Evolutionary conservation across 2,888 invertebrate species (phyloP), one percentile per base, ranked within the genome.

Genomic region (Drosophila eohydei): DNA sequence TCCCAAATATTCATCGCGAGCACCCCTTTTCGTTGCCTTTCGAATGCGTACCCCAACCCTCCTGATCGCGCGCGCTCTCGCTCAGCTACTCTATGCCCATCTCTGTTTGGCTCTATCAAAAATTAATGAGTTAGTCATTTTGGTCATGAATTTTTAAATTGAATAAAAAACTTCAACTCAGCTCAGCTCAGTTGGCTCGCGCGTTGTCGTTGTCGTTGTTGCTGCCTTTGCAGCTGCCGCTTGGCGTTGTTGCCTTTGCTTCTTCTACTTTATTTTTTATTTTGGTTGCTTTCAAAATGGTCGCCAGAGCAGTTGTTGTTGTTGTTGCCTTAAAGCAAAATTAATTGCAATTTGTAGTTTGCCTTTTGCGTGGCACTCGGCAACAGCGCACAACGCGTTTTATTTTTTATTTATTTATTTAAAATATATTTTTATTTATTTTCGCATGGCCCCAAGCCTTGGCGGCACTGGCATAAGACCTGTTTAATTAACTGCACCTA

Each of bases 71-170:
- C 30, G 30, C 30, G 2, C 38, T 21, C 50, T 51, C 50, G 16
- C 51, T 51, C 34, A 16, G 7, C 16, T n/a, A 38, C 52, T 36
- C 71, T 57, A 50, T 56, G 41, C n/a, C 65, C 38, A 48, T 67
- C 63, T 67, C 64, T 21, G 34, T 50, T 69, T 78, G 59, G 78
- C 76, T 70, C 76, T 84, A 88, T 89, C 87, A 84, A 89, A 84
- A 84, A 84, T 84, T 84, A 84, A 84, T 84, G 89, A 84, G 84
- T 84, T 88, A 84, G 84, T 84, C 84, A 89, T 84, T 84, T 84
- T 87, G 84, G 66, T 84, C 89, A 84, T 84, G 89, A 84, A 84
- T 88, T 84, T 84, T 81, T 84, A 84, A 84, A 88, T 87, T 84
- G 87, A 81, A 87, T 89, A 87, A 84, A 82, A 82, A 84, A 89